Base-by-base conservation (phyloP, 2,888 invertebrate genomes). In the Aphelenchoides bicaudatus region DNA sequence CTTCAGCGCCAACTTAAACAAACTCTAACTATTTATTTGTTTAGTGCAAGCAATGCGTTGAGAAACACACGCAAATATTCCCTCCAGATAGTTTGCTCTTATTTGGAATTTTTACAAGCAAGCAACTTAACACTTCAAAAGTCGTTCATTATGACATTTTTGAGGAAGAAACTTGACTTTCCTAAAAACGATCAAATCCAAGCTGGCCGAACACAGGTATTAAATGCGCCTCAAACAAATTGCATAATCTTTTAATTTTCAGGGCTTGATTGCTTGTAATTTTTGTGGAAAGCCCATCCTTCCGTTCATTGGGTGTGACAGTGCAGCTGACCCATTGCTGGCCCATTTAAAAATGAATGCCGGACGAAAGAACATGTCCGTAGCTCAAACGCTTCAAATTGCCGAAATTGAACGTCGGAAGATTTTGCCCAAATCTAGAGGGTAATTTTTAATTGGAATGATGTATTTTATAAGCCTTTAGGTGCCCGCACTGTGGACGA, bases 241-340 rank as follows among this genome's bases (percentile, higher is more conserved):
- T n/a, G n/a, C n/a, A n/a, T 48, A 16, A 16, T 48, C n/a, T 13
- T 16, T 29, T 25, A 48, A 48, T 8, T 13, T 48, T 16, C 23
- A 63, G 63, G 66, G 61, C n/a, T 46, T 63, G 1, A 51, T 63
- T 28, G 63, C 63, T 10, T 63, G 63, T 39, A 62, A 56, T 23
- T 63, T 56, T 23, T 63, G 63, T 39, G 66, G 62, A 13, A 27
- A 27, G 16, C 63, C 63, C 16, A 61, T 63, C 23, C 62, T 61
- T 16, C 63, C 63, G 16, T 48, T 46, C 13, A 61, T 67, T 4
- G 52, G 52, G 8, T 23, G 37, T 28, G 61, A 66, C 2, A 43
- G 47, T 6, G 56, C 51, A 13, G 65, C 59, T 16, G 31, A n/a
- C 23, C 27, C 56, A 16, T 34, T 50, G 19, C 5, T 39, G 19